Base-by-base conservation (phyloP, 2,797 vertebrate genomes). In the Chanos chanos region DNA sequence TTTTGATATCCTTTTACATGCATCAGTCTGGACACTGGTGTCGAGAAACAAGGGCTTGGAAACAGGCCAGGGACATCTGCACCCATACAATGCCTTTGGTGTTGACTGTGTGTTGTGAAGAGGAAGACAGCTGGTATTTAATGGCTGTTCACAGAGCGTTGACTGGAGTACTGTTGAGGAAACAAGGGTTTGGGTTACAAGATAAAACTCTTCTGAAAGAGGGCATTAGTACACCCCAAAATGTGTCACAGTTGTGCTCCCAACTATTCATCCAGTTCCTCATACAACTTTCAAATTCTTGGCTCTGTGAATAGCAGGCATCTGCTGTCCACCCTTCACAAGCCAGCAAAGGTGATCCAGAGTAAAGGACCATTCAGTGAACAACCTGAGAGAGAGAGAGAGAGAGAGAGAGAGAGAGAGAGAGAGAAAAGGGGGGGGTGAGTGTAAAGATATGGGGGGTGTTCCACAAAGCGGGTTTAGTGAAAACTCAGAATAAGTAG, bases 31-130 rank as follows among this genome's bases (percentile, higher is more conserved):
- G 34, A 31, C 56, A 47, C 36, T 78, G 28, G 40, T 72, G 76
- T 77, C 68, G 65, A 75, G 74, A 69, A 73, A 79, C 75, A 80
- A 64, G 43, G 61, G 33, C 71, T 76, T 85, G 81, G 82, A 75
- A 56, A 18, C 4, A 2, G 58, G 80, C 79, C 79, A 76, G 7
- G 39, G 18, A 77, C 80, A 85, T 83, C 82, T 86, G 81, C 62
- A 71, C 71, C 9, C 44, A 57, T 50, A 71, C 69, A 50, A 47
- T 66, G 43, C 56, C 45, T 61, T 49, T n/a, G 49, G 69, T 60
- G 68, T 75, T 61, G 72, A 79, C 58, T 66, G 57, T 53, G 43
- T 27, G 65, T 52, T 37, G 19, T 12, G 31, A 43, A 44, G 36
- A 19, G 60, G 40, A 40, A 34, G 59, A 79, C 81, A 81, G 78